These are phyloP conservation scores for Coboldia fuscipes DNA, from an alignment of 1,140 invertebrate species.

Conservation along the genomic window DNA sequence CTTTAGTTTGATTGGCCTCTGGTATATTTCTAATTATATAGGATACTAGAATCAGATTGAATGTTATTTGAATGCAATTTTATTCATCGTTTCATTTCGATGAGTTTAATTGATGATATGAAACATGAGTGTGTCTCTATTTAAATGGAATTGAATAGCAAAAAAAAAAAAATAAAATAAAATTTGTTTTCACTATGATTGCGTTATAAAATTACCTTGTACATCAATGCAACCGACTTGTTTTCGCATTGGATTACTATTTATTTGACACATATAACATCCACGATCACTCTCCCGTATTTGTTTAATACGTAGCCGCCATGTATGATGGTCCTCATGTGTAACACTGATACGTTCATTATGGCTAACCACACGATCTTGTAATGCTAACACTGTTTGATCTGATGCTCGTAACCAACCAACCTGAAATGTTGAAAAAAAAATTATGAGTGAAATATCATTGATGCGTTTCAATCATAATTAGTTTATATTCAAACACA, in stretches of 20 bases:
- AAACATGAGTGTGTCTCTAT: too few species aligned
- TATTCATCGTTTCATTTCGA: too few species aligned
- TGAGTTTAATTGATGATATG: too few species aligned
- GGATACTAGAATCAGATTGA: too few species aligned
- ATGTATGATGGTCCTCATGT: slow-evolving; percentile 49
- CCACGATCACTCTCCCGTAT: slow-evolving; percentile 48
- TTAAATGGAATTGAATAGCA: too few species aligned
- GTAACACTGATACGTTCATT: slow-evolving; percentile 59
- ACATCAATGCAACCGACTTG: slow-evolving; percentile 75
- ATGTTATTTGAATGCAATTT: too few species aligned
- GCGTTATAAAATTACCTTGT: slow-evolving; percentile 55
- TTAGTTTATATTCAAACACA: slow-evolving; percentile 4
- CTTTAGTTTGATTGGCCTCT: too few species aligned
- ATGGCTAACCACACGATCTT: slow-evolving; percentile 71
- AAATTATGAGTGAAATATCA: slow-evolving; percentile 11
- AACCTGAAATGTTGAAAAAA: slow-evolving; percentile 31
- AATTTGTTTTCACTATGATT: too few species aligned
- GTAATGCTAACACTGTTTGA: slow-evolving; percentile 68
- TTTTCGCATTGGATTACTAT: slow-evolving; percentile 72
- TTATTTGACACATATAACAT: slow-evolving; percentile 76
- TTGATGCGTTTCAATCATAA: slow-evolving; percentile 5
- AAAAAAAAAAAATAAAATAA: too few species aligned
- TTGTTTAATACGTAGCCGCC: slow-evolving; percentile 55
- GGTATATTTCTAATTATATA: too few species aligned
- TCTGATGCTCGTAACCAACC: slow-evolving; percentile 80